These are phyloP conservation scores for Chamaea fasciata DNA, from an alignment of 2,113 vertebrate genomes.

Conservation along the genomic window DNA sequence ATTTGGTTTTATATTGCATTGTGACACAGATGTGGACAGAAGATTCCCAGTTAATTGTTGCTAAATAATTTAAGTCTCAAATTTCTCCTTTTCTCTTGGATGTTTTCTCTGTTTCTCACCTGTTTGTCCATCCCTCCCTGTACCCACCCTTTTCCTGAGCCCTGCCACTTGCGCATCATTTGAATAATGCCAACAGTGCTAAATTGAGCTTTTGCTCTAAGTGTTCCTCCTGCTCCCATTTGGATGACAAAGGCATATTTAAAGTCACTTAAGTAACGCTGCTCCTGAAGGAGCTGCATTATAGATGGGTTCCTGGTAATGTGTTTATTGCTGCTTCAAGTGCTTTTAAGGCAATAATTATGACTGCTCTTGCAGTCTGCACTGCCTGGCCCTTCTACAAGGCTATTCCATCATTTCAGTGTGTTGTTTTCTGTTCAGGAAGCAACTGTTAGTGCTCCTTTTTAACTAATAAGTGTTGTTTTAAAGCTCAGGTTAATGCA, in stretches of 20 bases:
- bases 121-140: neutral
- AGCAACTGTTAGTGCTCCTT: neutral
- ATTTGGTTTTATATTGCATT: neutral
- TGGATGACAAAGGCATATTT: slow-evolving; percentile 27
- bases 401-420: neutral
- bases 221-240: neutral
- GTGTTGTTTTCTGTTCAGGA: neutral
- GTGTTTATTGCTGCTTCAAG: slow-evolving; percentile 12
- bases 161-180: neutral
- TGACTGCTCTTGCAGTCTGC: neutral
- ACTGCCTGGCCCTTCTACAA: neutral
- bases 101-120: neutral
- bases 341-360: slow-evolving; percentile 41
- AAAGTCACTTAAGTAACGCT: slow-evolving; percentile 2
- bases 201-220: neutral
- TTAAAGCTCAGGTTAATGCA: slow-evolving; percentile 9
- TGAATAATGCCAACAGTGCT: neutral
- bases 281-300: neutral
- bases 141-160: neutral
- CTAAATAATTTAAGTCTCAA: neutral
- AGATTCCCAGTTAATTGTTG: neutral
- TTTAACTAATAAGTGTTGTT: neutral
- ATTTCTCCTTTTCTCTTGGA: neutral
- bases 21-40: neutral
- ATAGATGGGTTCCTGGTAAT: neutral